Base-by-base conservation (phyloP, 2,113 vertebrate species). In the Indicator maculatus region DNA sequence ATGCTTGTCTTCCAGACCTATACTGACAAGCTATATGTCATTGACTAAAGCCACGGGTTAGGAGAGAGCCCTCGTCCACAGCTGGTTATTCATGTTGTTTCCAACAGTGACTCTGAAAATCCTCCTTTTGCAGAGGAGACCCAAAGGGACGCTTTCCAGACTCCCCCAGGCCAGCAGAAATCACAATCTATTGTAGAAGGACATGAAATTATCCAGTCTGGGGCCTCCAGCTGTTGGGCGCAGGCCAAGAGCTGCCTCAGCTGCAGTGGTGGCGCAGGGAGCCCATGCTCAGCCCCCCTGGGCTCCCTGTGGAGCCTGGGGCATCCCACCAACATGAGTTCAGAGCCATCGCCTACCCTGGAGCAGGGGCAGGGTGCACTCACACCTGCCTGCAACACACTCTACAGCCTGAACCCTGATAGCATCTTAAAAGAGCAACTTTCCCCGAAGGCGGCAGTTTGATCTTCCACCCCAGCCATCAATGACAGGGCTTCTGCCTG, bases 281-380 rank as follows among this genome's bases (percentile, higher is more conserved):
- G 39, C 31, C 31, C 56, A 30, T 4, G 31, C 41, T 60, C 38
- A 65, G 50, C 21, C 17, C 4, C 26, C 14, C n/a, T 0, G 1
- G 56, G 63, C 50, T 80, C 69, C 31, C 41, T 1, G 0, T 1
- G 0, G 30, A 21, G 26, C 47, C 0, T 1, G 30, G 53, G 55
- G 16, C 67, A 74, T 11, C 36, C 36, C 16, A 7, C 6, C 41
- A 31, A 31, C 5, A 0, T 13, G 65, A 19, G 15, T 47, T 67
- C 38, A 60, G 60, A 92, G 44, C 38, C 59, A 44, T n/a, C 4
- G 0, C 3, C 23, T 2, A 3, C 63, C 71, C 55, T 30, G 26
- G 19, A 41, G 75, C 58, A 24, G 17, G 24, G 30, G 65, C 36
- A 47, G 69, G 33, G 39, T 39, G 58, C 0, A 2, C 66, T 24